These are phyloP conservation scores for Chaetodon trifasciatus DNA, from an alignment of 2,797 vertebrate species.

Conservation along the genomic window DNA sequence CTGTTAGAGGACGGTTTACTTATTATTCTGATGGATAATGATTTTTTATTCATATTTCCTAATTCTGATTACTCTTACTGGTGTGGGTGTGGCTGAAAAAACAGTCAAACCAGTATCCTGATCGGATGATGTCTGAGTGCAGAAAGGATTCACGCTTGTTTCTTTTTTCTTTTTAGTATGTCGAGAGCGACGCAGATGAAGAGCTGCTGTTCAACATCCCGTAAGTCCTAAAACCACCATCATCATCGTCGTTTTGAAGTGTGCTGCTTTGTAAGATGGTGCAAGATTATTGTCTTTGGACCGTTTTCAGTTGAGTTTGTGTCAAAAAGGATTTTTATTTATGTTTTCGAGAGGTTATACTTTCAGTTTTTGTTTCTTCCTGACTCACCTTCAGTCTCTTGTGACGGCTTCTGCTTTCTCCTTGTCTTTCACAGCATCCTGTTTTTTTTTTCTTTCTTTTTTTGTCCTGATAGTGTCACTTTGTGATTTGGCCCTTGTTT, in stretches of 20 bases:
- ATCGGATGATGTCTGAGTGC: not conserved
- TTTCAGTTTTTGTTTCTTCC: conserved; percentile 24
- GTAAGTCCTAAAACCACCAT: conserved; percentile 84
- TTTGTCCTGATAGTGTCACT: not conserved
- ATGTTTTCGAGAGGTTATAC: not conserved
- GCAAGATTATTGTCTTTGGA: too few species aligned
- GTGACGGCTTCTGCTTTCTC: conserved; percentile 1
- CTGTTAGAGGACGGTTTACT: not conserved
- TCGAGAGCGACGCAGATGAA: conserved; percentile 96
- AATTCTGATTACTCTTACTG: not conserved
- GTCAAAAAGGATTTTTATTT: too few species aligned
- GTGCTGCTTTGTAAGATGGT: not conserved
- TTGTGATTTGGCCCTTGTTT: not conserved
- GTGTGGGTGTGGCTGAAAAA: not conserved
- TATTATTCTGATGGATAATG: not conserved
- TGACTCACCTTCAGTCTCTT: not conserved
- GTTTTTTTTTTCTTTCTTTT: not conserved
- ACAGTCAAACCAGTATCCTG: too few species aligned
- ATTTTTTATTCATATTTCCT: not conserved
- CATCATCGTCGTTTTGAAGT: not conserved
- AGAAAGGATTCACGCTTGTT: not conserved
- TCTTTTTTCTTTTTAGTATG: conserved; percentile 85
- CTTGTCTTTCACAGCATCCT: conserved; percentile 6
- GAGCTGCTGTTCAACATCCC: conserved; percentile 98
- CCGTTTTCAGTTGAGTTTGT: too few species aligned